Percentiles rank a stretch among this genome's conserved stretches.
Conservation (phyloP, 2,888 invertebrate genomes). For the Macrosiphum euphorbiae region DNA sequence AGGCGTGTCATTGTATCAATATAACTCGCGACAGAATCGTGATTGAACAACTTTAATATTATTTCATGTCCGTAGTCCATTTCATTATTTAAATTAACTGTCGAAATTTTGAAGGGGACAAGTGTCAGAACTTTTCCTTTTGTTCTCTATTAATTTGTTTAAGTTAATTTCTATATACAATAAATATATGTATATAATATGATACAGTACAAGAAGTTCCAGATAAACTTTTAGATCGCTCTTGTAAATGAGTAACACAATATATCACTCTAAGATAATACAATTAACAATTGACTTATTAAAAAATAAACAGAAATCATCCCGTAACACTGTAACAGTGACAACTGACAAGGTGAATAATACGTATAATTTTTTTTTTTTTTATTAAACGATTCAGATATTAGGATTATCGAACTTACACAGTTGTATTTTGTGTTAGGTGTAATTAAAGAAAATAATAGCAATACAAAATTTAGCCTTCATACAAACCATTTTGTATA, state of each 20-base stretch:
- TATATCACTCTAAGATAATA: not conserved
- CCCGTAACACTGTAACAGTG: not conserved
- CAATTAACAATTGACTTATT: not conserved
- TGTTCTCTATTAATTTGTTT: not conserved
- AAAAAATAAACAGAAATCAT: not conserved
- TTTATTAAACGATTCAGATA: not conserved
- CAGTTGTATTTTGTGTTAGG: not conserved
- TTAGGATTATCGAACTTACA: not conserved
- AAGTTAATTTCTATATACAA: slow-evolving; percentile 7
- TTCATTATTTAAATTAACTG: slow-evolving; percentile 16
- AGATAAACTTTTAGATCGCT: slow-evolving; percentile 9
- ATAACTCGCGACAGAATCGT: not conserved
- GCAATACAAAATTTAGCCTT: not conserved
- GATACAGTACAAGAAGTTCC: not conserved
- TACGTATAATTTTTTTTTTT: not conserved
- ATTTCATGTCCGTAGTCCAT: not conserved
- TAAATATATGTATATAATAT: not conserved
- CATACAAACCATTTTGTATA: not conserved
- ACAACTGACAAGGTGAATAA: not conserved
- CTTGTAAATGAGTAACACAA: not conserved
- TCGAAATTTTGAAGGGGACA: not conserved
- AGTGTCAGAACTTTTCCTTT: slow-evolving; percentile 15
- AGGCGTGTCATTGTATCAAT: too few relatives aligned
- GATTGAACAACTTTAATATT: not conserved
- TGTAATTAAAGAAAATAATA: not conserved